These are phyloP conservation scores for Pseudorasbora parva DNA, from an alignment of 2,113 vertebrate genomes.

Conservation along the genomic window DNA sequence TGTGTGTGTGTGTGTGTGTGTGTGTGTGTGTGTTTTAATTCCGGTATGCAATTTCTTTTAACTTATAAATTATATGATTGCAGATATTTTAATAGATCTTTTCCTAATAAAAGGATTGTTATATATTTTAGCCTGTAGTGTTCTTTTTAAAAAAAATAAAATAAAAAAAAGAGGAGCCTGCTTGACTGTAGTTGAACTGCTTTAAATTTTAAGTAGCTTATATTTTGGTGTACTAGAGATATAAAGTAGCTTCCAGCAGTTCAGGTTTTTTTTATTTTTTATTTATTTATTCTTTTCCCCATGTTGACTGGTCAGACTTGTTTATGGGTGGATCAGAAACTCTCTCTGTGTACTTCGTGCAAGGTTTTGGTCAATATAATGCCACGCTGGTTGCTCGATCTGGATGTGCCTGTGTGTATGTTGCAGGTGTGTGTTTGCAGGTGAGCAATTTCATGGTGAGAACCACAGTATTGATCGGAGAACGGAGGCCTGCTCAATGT, in stretches of 20 bases:
- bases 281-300: no score
- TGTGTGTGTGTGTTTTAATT: no score
- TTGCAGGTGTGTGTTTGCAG: conserved; percentile 29
- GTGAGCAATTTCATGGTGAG: conserved; percentile 60
- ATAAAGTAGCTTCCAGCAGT: background rate
- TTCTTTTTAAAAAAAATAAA: background rate
- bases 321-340: background rate
- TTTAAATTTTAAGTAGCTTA: background rate
- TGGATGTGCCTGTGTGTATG: conserved; percentile 33
- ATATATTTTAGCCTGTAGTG: background rate
- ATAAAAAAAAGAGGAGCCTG: background rate
- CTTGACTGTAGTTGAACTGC: background rate
- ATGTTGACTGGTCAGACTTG: background rate
- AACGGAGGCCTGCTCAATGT: conserved; percentile 56
- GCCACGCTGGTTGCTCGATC: background rate
- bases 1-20: no score
- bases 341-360: conserved; percentile 2
- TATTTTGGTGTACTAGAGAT: background rate
- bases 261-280: no score
- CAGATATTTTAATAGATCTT: background rate
- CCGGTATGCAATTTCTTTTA: no score
- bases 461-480: conserved; percentile 51
- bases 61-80: no score
- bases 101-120: no score
- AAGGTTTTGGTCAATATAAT: conserved; percentile 17